Conservation (phyloP, 1,140 invertebrate species). For the Drosophila persimilis region DNA sequence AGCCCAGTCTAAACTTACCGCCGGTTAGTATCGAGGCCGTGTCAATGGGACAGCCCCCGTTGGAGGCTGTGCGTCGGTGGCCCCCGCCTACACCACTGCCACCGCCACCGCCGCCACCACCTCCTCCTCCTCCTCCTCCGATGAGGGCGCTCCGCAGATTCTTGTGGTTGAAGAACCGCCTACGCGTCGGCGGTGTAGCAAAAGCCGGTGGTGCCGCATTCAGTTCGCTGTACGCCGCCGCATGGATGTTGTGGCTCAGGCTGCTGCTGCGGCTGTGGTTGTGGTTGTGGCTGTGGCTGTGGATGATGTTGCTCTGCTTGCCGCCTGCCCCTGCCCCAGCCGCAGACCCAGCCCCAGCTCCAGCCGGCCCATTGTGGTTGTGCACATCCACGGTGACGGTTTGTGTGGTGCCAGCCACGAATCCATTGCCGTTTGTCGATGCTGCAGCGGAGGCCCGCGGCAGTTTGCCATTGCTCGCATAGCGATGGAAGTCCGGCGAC, state of each 20-base stretch:
- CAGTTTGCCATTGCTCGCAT: slow-evolving; percentile 82
- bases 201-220: slow-evolving; percentile 83
- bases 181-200: slow-evolving; percentile 90
- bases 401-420: slow-evolving; percentile 54
- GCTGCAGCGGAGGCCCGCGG: slow-evolving; percentile 54
- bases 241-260: slow-evolving; percentile 59
- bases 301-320: slow-evolving; percentile 47
- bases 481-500: slow-evolving; percentile 80
- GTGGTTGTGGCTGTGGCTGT: slow-evolving; percentile 37
- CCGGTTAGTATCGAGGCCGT: slow-evolving; percentile 71
- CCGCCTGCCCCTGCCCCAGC: slow-evolving; percentile 7
- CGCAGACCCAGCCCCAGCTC: background rate
- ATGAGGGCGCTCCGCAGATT: slow-evolving; percentile 89
- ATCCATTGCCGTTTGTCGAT: slow-evolving; percentile 43
- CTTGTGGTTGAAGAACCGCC: slow-evolving; percentile 91
- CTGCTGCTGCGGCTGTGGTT: slow-evolving; percentile 81
- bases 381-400: slow-evolving; percentile 78
- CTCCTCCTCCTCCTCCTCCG: slow-evolving; percentile 23
- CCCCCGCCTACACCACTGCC: slow-evolving; percentile 16
- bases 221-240: slow-evolving; percentile 60
- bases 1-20: slow-evolving; percentile 57
- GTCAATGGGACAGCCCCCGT: slow-evolving; percentile 79
- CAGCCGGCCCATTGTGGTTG: slow-evolving; percentile 37
- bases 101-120: background rate
- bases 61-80: slow-evolving; percentile 77